Base-by-base conservation (phyloP, 2,888 invertebrate genomes). In the Tortricodes alternella region DNA sequence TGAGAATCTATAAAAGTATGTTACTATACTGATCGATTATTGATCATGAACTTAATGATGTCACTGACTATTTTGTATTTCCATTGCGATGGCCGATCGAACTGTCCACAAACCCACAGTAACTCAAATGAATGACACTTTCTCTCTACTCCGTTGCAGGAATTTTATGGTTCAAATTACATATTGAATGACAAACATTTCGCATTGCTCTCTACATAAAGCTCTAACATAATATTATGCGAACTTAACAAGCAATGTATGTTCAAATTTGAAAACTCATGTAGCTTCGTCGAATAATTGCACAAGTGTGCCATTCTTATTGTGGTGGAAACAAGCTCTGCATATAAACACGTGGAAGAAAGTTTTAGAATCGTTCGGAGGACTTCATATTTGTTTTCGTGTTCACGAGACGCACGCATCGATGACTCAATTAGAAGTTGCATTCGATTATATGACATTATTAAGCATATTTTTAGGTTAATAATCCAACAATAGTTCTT, bases 291-390 rank as follows among this genome's bases (percentile, higher is more conserved):
- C 18, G 18, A 18, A n/a, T 34, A 35, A 46, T 32, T 16, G 21
- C 18, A 7, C 24, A 78, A 73, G 78, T 80, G 60, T 76, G 83
- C 75, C 80, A 78, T 44, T 63, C 64, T 60, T 60, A 59, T 73
- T 72, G 70, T 73, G 64, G 62, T 62, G 49, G 55, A 62, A 62
- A 71, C 75, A 65, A 66, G 74, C 68, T 67, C 65, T 72, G 84
- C 80, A 85, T 85, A 83, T 76, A 76, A 78, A 85, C 71, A 70
- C 64, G 66, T 64, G 23, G 65, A 82, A 82, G 85, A 86, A 86
- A 86, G 86, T 80, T 74, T 81, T 74, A 38, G 62, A 63, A 62
- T 62, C 59, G 70, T 71, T 76, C 69, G 70, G 52, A 66, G 60
- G 62, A 64, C 61, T 69, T 63, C 59, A 59, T 69, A 64, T 48